A percentile compares a stretch with the other conserved stretches of the same genome.
Conservation (phyloP, 2,888 invertebrate genomes). For the Macrosoma leucophasiata region DNA sequence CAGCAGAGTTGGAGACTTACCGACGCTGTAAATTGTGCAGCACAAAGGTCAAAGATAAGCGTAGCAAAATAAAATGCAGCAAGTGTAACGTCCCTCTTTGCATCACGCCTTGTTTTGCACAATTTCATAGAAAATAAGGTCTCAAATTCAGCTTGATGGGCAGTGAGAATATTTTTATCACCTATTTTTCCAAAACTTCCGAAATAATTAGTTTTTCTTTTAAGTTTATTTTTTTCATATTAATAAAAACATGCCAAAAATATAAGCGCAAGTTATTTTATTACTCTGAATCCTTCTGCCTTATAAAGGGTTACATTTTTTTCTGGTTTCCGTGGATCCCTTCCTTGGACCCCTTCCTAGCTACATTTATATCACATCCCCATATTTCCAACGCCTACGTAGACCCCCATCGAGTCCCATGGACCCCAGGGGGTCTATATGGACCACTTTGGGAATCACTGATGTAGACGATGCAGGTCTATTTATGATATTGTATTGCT, state of each 20-base stretch:
- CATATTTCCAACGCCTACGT: too few relatives aligned
- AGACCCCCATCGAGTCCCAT: too few relatives aligned
- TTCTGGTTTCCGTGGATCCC: too few relatives aligned
- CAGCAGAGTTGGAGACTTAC: constrained; percentile 8
- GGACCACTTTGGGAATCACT: too few relatives aligned
- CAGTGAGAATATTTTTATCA: constrained; percentile 16
- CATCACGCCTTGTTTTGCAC: constrained; percentile 10
- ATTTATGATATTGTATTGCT: constrained; percentile 17
- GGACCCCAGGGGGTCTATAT: too few relatives aligned
- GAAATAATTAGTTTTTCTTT: constrained; percentile 6
- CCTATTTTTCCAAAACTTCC: constrained; percentile 12
- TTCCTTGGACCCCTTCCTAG: too few relatives aligned
- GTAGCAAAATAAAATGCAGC: constrained; percentile 5
- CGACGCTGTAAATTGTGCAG: constrained; percentile 7
- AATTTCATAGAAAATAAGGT: constrained; percentile 14
- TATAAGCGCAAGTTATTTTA: constrained; percentile 3
- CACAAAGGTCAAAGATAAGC: constrained; percentile 7
- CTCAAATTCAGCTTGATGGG: constrained; percentile 9
- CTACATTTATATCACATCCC: too few relatives aligned
- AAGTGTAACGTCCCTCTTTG: constrained; percentile 4
- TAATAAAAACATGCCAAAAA: constrained; percentile 6
- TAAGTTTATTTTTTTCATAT: constrained; percentile 6
- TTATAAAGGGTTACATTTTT: constrained; percentile 4
- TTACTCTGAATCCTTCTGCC: constrained; percentile 3
- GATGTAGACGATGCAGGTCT: too few relatives aligned